These are phyloP conservation scores for honey bee (Apis mellifera) DNA, from an alignment of 1,140 invertebrate species.

Conservation along the genomic window Amel_HAv3.1 CM009941.2:5702001-5702500, in stretches of 20 bases:
- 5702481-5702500: too few species aligned
- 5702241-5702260: background rate
- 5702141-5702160: conserved; percentile 56
- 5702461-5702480: background rate
- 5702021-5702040: conserved; percentile 23
- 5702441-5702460: background rate
- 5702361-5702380: too few species aligned
- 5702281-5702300: background rate
- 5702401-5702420: background rate
- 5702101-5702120: conserved; percentile 14
- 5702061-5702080: background rate
- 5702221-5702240: conserved; percentile 38
- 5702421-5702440: background rate
- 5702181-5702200: conserved; percentile 24
- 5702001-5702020: background rate
- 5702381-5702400: too few species aligned
- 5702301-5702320: too few species aligned
- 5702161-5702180: conserved; percentile 25
- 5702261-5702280: conserved; percentile 7
- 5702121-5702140: conserved; percentile 52
- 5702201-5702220: conserved; percentile 38
- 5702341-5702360: background rate
- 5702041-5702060: conserved; percentile 48
- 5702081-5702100: background rate
- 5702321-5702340: background rate